Conservation (phyloP, 2,113 vertebrate species). For the Bothrops jararaca region DNA sequence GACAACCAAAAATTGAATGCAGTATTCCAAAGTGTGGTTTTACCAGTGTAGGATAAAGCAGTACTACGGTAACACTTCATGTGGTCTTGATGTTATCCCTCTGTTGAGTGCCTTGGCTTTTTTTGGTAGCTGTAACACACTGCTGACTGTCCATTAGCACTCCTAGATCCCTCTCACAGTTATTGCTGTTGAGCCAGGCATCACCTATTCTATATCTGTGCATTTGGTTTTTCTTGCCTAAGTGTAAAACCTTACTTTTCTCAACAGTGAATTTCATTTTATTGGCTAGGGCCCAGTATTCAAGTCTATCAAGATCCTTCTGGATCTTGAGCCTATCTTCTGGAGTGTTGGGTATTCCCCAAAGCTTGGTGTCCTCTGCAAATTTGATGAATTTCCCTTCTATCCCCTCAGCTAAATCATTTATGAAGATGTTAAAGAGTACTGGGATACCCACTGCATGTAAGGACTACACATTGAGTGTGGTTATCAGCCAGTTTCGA, state of each 20-base stretch:
- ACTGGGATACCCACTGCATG: not conserved
- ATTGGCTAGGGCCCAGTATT: no score
- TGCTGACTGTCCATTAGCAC: not conserved
- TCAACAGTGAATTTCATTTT: no score
- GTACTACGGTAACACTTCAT: not conserved
- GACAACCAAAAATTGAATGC: not conserved
- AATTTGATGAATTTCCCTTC: not conserved
- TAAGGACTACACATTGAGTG: not conserved
- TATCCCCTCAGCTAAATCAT: not conserved
- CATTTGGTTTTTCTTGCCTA: not conserved
- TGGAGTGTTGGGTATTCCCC: not conserved
- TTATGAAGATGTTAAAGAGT: not conserved
- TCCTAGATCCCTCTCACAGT: not conserved
- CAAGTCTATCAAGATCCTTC: no score
- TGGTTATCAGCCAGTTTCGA: not conserved
- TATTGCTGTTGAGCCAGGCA: not conserved
- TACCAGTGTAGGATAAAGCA: not conserved
- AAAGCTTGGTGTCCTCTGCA: not conserved
- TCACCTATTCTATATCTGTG: not conserved
- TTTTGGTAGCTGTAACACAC: not conserved
- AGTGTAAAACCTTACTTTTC: no score
- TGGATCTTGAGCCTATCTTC: no score
- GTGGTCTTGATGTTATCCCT: not conserved
- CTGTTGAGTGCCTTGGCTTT: not conserved
- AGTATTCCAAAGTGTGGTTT: not conserved